These are phyloP conservation scores for Psix sp. DNA, from an alignment of 1,140 invertebrate species.

Conservation along the genomic window DNA sequence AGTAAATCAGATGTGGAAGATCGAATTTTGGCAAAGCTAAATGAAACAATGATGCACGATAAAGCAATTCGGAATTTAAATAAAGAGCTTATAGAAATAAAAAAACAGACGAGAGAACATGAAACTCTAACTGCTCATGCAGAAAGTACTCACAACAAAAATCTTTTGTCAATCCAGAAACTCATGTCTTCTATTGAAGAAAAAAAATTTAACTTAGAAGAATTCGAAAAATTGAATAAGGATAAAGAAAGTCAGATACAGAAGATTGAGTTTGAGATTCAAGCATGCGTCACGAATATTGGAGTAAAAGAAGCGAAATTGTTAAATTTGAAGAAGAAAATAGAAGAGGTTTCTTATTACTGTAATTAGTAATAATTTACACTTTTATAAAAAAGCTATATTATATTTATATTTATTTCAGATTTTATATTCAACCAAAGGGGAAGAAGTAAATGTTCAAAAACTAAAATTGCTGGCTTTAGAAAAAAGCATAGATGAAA, in stretches of 20 bases:
- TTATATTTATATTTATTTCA: conserved; percentile 44
- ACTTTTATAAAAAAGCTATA: conserved; percentile 19
- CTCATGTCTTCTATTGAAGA: conserved; percentile 70
- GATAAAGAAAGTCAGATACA: conserved; percentile 78
- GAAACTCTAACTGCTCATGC: conserved; percentile 80
- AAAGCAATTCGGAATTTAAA: conserved; percentile 77
- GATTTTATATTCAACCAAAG: conserved; percentile 64
- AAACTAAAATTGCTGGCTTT: conserved; percentile 79
- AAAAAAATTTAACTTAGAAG: conserved; percentile 72
- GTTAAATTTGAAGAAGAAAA: conserved; percentile 78
- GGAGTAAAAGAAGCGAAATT: conserved; percentile 78
- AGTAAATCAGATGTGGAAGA: conserved; percentile 80
- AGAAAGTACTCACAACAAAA: conserved; percentile 81
- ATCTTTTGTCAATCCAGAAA: conserved; percentile 81
- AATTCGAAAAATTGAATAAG: conserved; percentile 76
- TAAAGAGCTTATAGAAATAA: conserved; percentile 74
- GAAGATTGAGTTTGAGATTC: conserved; percentile 70
- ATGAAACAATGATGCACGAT: conserved; percentile 83
- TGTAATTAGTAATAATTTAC: conserved; percentile 4
- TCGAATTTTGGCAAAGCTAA: conserved; percentile 80
- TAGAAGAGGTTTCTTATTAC: conserved; percentile 72
- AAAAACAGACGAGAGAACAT: conserved; percentile 71
- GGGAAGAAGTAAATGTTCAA: conserved; percentile 73
- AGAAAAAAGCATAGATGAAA: conserved; percentile 80
- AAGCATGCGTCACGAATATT: conserved; percentile 64